Conservation (phyloP, 2,113 vertebrate genomes). For the Oreotrochilus melanogaster region DNA sequence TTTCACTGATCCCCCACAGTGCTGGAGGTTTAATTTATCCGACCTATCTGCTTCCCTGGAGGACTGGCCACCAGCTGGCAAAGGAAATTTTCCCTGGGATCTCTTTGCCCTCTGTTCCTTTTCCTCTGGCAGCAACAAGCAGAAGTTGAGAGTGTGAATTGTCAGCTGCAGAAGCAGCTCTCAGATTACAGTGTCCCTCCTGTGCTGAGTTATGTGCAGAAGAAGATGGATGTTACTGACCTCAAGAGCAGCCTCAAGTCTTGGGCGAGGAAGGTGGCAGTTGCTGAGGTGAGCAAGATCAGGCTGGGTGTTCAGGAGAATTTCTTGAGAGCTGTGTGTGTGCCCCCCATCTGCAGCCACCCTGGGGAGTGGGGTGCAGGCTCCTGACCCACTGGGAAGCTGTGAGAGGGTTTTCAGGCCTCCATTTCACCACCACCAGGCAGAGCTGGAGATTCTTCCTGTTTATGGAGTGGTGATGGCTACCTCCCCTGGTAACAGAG, state of each 20-base stretch:
- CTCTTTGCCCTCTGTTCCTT: background rate
- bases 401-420: rapidly evolving
- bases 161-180: slow-evolving; percentile 70
- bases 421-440: rapidly evolving
- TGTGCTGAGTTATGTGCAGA: slow-evolving; percentile 74
- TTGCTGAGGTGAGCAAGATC: slow-evolving; percentile 70
- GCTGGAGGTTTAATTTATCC: background rate
- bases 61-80: background rate
- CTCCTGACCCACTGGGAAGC: background rate
- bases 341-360: background rate
- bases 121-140: slow-evolving; percentile 70
- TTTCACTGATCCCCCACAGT: background rate
- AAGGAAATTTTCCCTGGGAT: background rate
- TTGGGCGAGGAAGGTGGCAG: slow-evolving; percentile 83
- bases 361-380: rapidly evolving
- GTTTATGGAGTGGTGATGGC: rapidly evolving
- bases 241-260: slow-evolving; percentile 73
- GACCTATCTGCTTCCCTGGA: background rate
- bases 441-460: background rate
- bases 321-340: background rate
- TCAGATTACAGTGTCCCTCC: slow-evolving; percentile 61
- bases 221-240: slow-evolving; percentile 61
- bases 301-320: background rate
- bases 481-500: rapidly evolving
- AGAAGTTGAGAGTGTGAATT: slow-evolving; percentile 71